phyloP scores from a whole-genome alignment of 1,140 invertebrate genomes.

The Hyphantria cunea region DNA sequence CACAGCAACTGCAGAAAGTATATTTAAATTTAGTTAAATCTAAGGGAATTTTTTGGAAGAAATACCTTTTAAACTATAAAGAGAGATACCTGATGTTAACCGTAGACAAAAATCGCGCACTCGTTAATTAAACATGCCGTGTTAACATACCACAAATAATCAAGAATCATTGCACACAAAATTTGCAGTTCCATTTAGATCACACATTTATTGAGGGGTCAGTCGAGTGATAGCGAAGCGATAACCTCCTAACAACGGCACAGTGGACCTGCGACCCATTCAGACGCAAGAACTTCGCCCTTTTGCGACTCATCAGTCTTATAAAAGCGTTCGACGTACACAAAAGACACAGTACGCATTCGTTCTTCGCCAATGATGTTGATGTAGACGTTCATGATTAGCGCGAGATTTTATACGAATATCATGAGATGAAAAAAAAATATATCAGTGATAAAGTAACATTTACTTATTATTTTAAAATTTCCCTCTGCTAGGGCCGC shows the following conservation, averaged over 20 bases:
- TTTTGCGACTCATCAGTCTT: slow-evolving; percentile 69
- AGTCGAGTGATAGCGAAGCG: slow-evolving; percentile 46
- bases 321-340: slow-evolving; percentile 69
- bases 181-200: slow-evolving; percentile 27
- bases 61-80: no score
- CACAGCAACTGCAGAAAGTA: no score
- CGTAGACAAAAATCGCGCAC: no score
- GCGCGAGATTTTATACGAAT: slow-evolving; percentile 34
- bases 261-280: slow-evolving; percentile 56
- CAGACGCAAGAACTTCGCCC: slow-evolving; percentile 63
- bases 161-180: slow-evolving; percentile 30
- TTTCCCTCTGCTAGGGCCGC: slow-evolving; percentile 57
- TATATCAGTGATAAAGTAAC: slow-evolving; percentile 42
- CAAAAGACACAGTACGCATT: slow-evolving; percentile 69
- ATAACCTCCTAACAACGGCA: slow-evolving; percentile 63
- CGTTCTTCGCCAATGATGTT: slow-evolving; percentile 71
- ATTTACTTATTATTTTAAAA: slow-evolving; percentile 53
- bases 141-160: not conserved
- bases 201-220: slow-evolving; percentile 27
- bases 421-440: slow-evolving; percentile 54
- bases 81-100: no score
- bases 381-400: slow-evolving; percentile 47
- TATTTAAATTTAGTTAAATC: no score
- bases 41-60: no score
- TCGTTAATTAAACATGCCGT: no score